Percentiles rank a stretch among this genome's conserved stretches.
Conservation (phyloP, 1,140 invertebrate genomes). For the Eueides isabella region DNA sequence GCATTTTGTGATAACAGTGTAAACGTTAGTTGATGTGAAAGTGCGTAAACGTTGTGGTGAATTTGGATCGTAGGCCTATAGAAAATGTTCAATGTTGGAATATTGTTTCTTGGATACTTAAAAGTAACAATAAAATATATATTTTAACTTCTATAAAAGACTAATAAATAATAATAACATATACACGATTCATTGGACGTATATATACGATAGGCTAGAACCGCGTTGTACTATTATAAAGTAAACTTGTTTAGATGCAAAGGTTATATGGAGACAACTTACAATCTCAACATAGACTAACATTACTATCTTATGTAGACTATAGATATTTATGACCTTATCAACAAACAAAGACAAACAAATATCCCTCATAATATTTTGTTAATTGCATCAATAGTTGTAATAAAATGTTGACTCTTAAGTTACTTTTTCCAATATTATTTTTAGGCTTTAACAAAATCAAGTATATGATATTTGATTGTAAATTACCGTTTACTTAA, state of each 20-base stretch:
- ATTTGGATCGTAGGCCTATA: slow-evolving; percentile 16
- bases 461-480: neutral
- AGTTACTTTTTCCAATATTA: no score
- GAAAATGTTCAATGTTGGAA: slow-evolving; percentile 36
- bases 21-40: slow-evolving; percentile 33
- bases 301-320: slow-evolving; percentile 16
- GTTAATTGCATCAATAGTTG: neutral
- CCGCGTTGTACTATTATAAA: slow-evolving; percentile 27
- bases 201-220: neutral
- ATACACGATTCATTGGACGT: neutral
- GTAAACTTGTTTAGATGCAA: slow-evolving; percentile 33
- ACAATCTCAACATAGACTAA: slow-evolving; percentile 21
- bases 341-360: slow-evolving; percentile 20
- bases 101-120: slow-evolving; percentile 35
- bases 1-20: slow-evolving; percentile 20
- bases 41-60: slow-evolving; percentile 32
- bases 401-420: no score
- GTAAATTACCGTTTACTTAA: no score
- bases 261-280: slow-evolving; percentile 28
- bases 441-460: neutral
- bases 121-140: slow-evolving; percentile 16
- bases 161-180: neutral
- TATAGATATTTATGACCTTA: slow-evolving; percentile 5
- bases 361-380: neutral
- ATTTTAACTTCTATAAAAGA: neutral